Evolutionary conservation across 2,888 invertebrate species (phyloP).

Genomic region (Pachycephus smyrnensis): DNA sequence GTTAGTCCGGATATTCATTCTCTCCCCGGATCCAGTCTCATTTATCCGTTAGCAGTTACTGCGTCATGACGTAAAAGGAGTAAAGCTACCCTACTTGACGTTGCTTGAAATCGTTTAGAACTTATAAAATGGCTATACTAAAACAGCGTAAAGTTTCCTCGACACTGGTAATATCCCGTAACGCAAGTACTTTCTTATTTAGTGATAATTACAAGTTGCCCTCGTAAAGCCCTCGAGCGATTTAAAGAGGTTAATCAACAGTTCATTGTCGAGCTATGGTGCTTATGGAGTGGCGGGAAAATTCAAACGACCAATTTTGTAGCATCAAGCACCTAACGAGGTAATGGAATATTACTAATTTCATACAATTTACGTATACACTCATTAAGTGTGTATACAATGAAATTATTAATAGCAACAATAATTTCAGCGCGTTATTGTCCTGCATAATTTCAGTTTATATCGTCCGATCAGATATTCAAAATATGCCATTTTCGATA

Average conservation of each 20-base stretch:
- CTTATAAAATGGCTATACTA: constrained; percentile 35
- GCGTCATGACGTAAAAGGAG: not conserved
- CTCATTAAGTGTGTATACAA: not conserved
- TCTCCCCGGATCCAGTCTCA: not conserved
- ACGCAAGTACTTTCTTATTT: constrained; percentile 41
- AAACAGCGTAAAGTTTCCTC: constrained; percentile 27
- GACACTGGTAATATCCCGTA: constrained; percentile 18
- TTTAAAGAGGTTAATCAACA: not conserved
- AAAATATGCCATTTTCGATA: not conserved
- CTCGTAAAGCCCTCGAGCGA: constrained; percentile 2
- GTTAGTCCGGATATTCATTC: no score
- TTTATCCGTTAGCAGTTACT: not conserved
- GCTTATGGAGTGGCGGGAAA: not conserved
- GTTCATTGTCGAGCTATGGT: not conserved
- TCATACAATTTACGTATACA: not conserved
- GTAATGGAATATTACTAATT: not conserved
- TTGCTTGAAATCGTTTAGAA: constrained; percentile 35
- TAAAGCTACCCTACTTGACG: not conserved
- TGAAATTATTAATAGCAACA: not conserved
- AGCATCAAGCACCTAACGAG: not conserved
- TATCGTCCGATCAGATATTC: not conserved
- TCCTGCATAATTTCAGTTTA: not conserved
- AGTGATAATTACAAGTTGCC: constrained; percentile 51
- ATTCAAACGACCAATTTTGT: not conserved
- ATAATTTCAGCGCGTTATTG: not conserved